Evolutionary conservation across 92 coral and sea anemone species (phyloP), one percentile per base, ranked within the genome.

Genomic region (Siderastrea siderea): DNA sequence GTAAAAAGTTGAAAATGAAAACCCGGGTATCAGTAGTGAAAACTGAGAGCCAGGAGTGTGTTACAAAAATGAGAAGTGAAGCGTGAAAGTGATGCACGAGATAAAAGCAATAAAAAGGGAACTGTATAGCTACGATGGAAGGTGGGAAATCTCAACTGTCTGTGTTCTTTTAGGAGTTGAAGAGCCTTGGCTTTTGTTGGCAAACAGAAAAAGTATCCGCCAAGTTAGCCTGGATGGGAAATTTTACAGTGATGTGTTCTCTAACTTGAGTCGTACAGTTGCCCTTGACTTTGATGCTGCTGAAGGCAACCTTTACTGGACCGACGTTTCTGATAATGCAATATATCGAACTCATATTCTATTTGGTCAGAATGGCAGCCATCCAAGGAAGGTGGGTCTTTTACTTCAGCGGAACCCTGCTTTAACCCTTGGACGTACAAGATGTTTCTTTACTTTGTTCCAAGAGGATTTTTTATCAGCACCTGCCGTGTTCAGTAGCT

Each of bases 271-370:
- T 19, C 95, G 97, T 3, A 94, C 94, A 5, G 90, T 94, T 48
- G 98, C 99, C 68, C 51, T 95, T 45, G 99, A 97, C 73, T 97
- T 93, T 90, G 95, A 97, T 72, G 83, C 77, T 6, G 88, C 72
- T 61, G 93, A 90, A 60, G 88, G 88, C 49, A 89, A 82, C 47
- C 74, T 97, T 11, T 97, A 90, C 71, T 97, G 98, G 95, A 84
- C 98, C 6, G 99, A 97, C 75, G 98, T 95, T 14, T 86, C 77
- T 11, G 92, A 93, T 13, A 93, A 95, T 75, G 94, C 92, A 50
- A 90, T 97, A 70, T 94, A 97, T 80, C 63, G 88, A 58, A 82
- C 91, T 52, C 58, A 61, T 45, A 65, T 83, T 69, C 2, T 16
- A 46, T 67, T 67, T 52, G 52, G 58, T 48, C 6, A 43, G 69